A percentile compares a stretch with the other conserved stretches of the same genome.
Conservation (phyloP, 2,113 vertebrate genomes). For the Takifugu bimaculatus region DNA sequence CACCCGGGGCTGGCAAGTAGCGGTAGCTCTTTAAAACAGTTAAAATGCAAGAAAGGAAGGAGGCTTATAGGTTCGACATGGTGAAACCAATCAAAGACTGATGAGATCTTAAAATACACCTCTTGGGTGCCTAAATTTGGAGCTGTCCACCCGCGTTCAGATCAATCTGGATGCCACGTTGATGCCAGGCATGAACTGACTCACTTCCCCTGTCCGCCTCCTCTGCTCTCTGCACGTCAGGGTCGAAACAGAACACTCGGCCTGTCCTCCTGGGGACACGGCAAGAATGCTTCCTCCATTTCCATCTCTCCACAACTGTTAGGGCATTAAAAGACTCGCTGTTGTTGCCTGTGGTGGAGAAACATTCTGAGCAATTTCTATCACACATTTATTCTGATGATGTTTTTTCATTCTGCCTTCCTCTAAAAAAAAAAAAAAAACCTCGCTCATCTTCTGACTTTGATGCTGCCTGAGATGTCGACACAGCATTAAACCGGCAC, state of each 20-base stretch:
- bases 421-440: conserved; percentile 16
- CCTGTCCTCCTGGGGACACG: conserved; percentile 35
- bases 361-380: conserved; percentile 26
- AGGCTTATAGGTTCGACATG: no score
- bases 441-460: conserved; percentile 30
- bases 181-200: neutral
- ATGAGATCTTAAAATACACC: no score
- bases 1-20: neutral
- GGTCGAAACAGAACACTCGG: conserved; percentile 28
- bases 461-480: conserved; percentile 51
- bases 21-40: neutral
- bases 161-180: neutral
- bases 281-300: conserved; percentile 35
- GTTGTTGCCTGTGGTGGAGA: conserved; percentile 40
- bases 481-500: conserved; percentile 41
- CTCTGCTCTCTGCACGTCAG: conserved; percentile 30
- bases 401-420: conserved; percentile 12
- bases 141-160: neutral
- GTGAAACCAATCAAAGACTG: no score
- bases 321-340: conserved; percentile 40
- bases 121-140: neutral
- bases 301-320: conserved; percentile 27
- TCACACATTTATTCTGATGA: conserved; percentile 32
- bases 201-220: neutral
- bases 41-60: neutral